Percentiles rank a stretch among this genome's conserved stretches.
These are phyloP conservation scores for Caenorhabditis sp. DNA, from an alignment of 2,888 invertebrate species.

Conservation along the genomic window DNA sequence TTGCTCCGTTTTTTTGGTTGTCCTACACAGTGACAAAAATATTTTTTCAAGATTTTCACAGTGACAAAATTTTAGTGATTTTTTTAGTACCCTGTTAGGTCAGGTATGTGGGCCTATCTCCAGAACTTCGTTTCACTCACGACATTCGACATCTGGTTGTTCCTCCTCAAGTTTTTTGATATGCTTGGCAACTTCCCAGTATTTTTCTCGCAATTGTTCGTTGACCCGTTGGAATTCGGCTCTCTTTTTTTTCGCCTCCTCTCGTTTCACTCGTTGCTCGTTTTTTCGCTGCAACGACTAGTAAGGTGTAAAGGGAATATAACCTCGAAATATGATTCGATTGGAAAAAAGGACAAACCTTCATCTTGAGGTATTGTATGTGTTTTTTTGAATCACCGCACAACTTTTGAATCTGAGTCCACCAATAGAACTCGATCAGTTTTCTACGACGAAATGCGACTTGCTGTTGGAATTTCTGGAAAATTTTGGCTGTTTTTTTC, in stretches of 20 bases:
- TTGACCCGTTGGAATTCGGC: neutral
- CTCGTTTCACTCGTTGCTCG: neutral
- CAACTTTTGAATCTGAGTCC: neutral
- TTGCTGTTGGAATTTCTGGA: conserved; percentile 4
- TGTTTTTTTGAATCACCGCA: neutral
- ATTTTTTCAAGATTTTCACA: too few species aligned
- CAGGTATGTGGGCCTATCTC: too few species aligned
- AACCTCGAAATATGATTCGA: too few species aligned
- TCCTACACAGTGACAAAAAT: too few species aligned
- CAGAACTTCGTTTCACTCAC: neutral
- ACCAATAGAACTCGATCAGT: conserved; percentile 4
- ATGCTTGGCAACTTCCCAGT: neutral
- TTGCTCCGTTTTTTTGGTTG: too few species aligned
- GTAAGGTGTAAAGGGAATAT: neutral
- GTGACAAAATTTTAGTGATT: too few species aligned
- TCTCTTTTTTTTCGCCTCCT: neutral
- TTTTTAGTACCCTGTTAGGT: too few species aligned
- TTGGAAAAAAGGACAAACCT: neutral
- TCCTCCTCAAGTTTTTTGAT: neutral
- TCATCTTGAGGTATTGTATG: neutral
- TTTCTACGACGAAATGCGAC: neutral
- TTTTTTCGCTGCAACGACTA: neutral
- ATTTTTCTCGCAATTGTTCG: neutral
- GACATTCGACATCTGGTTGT: neutral
- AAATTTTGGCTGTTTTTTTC: neutral